Evolutionary conservation across 2,113 vertebrate genomes (phyloP).

Genomic region (Myiagra hebetior): DNA sequence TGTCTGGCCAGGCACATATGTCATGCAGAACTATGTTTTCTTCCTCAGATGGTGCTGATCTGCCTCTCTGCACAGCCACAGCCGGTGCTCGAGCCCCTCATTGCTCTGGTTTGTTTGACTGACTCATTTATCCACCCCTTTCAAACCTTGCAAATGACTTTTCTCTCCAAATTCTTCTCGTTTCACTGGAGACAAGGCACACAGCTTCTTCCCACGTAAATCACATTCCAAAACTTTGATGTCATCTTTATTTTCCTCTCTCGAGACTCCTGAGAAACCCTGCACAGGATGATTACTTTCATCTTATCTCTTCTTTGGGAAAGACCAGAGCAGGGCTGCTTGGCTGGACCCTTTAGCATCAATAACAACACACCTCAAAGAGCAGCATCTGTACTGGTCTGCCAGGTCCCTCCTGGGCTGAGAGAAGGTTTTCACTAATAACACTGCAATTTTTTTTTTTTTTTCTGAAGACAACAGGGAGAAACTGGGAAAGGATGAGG

Average conservation of each 20-base stretch:
- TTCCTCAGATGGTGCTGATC: not conserved
- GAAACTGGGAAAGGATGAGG: not conserved
- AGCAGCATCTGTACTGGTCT: not conserved
- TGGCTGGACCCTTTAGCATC: not conserved
- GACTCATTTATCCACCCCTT: not conserved
- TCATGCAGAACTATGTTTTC: not conserved
- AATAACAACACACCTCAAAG: not conserved
- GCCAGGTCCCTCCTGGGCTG: not conserved
- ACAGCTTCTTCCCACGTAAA: not conserved
- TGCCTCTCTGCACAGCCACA: not conserved
- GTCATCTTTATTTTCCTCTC: not conserved
- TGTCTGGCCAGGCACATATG: not conserved
- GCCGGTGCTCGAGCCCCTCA: not conserved
- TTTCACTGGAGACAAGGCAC: not conserved
- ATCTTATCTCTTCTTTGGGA: not conserved
- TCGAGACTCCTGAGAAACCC: not conserved
- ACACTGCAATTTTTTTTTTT: not conserved
- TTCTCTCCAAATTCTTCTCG: not conserved
- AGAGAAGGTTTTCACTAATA: not conserved
- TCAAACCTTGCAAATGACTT: not conserved
- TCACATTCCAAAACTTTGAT: slow-evolving; percentile 9
- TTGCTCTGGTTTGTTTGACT: not conserved
- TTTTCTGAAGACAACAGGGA: not conserved
- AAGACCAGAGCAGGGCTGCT: not conserved
- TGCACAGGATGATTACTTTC: not conserved